Percentiles rank a stretch among this genome's conserved stretches.
phyloP scores from a whole-genome alignment of 2,113 vertebrate genomes.

The Heterochromis multidens region DNA sequence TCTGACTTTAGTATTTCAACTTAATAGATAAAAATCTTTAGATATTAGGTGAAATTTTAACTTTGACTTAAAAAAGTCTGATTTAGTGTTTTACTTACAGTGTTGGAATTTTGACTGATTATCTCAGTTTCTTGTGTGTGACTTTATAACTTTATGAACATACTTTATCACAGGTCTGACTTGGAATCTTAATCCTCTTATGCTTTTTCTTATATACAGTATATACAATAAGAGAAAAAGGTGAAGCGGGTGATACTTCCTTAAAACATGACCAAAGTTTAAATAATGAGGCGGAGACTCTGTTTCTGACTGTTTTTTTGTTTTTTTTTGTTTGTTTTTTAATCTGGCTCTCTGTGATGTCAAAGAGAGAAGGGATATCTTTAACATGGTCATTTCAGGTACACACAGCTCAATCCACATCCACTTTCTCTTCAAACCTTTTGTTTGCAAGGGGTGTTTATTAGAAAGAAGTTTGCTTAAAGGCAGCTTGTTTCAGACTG shows the following conservation, averaged over 20 bases:
- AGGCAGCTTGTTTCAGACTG: not conserved
- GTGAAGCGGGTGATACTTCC: not conserved
- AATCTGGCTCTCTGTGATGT: not conserved
- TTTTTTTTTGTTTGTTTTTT: too few species aligned
- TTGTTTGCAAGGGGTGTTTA: not conserved
- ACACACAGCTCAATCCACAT: not conserved
- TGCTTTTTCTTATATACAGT: too few species aligned
- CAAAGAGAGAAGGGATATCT: not conserved
- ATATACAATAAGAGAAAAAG: too few species aligned
- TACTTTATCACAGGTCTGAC: too few species aligned
- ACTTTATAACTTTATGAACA: rapidly evolving
- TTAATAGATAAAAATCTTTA: not conserved
- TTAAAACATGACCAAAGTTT: not conserved
- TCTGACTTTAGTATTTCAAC: not conserved
- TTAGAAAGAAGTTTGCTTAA: not conserved
- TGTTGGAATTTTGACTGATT: rapidly evolving
- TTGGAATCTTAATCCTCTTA: too few species aligned
- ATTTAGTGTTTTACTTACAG: not conserved
- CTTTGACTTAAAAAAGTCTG: too few species aligned
- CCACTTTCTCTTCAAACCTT: not conserved
- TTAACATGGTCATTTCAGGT: not conserved
- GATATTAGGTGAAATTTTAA: not conserved
- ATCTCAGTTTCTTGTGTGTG: not conserved
- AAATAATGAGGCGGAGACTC: too few species aligned
- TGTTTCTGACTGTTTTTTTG: too few species aligned